Base-by-base conservation (phyloP, 1,140 invertebrate species). In the Caenorhabditis latens region DNA sequence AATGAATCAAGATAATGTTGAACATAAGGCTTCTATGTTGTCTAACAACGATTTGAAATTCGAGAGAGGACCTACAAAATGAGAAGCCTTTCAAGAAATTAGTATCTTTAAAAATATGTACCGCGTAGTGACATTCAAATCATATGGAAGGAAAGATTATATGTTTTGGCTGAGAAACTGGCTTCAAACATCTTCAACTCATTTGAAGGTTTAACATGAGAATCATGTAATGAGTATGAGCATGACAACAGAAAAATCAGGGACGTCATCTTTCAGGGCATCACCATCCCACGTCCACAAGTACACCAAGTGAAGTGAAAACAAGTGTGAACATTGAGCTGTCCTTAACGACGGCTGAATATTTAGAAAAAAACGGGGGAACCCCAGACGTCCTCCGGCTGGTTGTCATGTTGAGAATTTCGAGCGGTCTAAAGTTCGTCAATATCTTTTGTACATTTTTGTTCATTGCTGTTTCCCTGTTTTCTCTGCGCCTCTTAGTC, bases 1-100 rank as follows among this genome's bases (percentile, higher is more conserved):
- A 63, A 63, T 63, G 8, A 40, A 14, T 11, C 61, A 63, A 21
- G 65, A 43, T 71, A 71, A 71, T 48, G 65, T 46, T 46, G 11
- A 19, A 71, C 7, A 46, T 79, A 79, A 4, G 71, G 71, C n/a
- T 79, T 79, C 71, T 19, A 46, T 71, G 67, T 71, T 71, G 67
- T 71, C 67, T 71, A 42, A 11, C 19, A 13, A 53, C 8, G 8
- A 53, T 79, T 71, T 1, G 24, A 71, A 65, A 40, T 14, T 32
- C 24, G 32, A 65, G 16, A 14, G 65, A 71, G 19, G 6, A 32
- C 65, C 42, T 71, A 71, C 65, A 71, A 71, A 71, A 71, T 71
- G 5, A 8, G 65, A 71, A 71, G 42, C 65, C 65, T 7, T 43
- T 43, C 11, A 40, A 9, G 13, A 71, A 43, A n/a, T n/a, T 16